Evolutionary conservation across 2,797 vertebrate species (phyloP), one percentile per base, ranked within the genome.

Genomic region (Acestrorhynchus altus): DNA sequence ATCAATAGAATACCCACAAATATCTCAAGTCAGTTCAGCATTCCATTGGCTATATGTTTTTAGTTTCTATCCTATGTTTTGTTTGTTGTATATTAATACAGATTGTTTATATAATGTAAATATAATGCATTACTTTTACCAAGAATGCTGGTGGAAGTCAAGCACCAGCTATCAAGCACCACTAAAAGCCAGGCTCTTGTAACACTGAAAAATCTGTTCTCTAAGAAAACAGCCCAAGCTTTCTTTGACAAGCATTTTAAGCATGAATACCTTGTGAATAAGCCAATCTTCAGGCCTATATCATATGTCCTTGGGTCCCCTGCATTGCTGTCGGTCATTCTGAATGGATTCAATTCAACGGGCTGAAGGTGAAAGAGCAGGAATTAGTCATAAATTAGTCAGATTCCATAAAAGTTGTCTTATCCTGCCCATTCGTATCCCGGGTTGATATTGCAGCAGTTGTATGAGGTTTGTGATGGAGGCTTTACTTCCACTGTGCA

Each of bases 321-420:
- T 72, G 4, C 22, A 8, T 42, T 47, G 24, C 16, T 63, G 12
- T 44, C 65, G 57, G 44, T 59, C 20, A 24, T 39, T 44, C 15
- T 8, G 16, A 54, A 31, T 46, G 16, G 40, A 31, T 11, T 15
- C 20, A 22, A 57, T 76, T 40, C 57, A 72, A 39, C 39, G 46
- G 39, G 72, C 7, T 20, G 49, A 59, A 31, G 16, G 24, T 28
- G 13, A 26, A 65, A 47, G 47, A 51, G 46, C 28, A 39, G 42
- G 9, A 35, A 59, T 63, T 63, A 39, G 56, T 68, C 56, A 68
- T 52, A 24, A 61, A 67, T 72, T 49, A 78, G 31, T 69, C 56
- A 44, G 63, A 20, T 18, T 64, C 54, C 77, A n/a, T 49, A 28
- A 65, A 54, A 35, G 15, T 22, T 64, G 18, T 72, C 67, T 44